Conservation (phyloP, 1,140 invertebrate genomes). For the Drosophila subpulchrella region DNA sequence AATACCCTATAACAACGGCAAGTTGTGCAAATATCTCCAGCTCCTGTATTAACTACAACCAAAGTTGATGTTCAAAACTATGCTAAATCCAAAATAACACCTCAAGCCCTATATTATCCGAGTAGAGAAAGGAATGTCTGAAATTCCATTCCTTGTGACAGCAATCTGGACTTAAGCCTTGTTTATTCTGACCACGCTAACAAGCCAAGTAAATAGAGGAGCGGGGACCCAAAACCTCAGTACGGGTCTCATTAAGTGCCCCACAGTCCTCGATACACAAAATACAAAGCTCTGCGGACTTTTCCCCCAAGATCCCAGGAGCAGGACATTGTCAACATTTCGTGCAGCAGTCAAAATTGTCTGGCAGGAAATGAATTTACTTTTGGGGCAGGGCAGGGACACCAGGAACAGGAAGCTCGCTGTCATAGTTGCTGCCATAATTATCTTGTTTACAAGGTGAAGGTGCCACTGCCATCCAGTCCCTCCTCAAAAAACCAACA, state of each 20-base stretch:
- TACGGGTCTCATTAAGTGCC: slow-evolving; percentile 59
- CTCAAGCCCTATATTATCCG: background rate
- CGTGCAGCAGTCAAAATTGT: slow-evolving; percentile 69
- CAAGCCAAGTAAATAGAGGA: slow-evolving; percentile 67
- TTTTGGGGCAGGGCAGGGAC: slow-evolving; percentile 28
- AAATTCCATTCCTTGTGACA: slow-evolving; percentile 27
- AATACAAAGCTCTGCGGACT: slow-evolving; percentile 33
- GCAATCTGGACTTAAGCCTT: slow-evolving; percentile 19
- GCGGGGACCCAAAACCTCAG: slow-evolving; percentile 29
- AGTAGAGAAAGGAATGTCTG: slow-evolving; percentile 9
- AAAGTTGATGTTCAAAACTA: background rate
- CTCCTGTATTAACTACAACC: background rate
- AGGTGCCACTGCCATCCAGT: slow-evolving; percentile 44
- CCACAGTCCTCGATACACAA: slow-evolving; percentile 41
- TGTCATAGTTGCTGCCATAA: slow-evolving; percentile 82
- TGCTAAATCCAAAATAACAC: slow-evolving; percentile 10
- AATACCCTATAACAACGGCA: background rate
- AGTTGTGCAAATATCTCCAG: background rate
- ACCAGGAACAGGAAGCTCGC: slow-evolving; percentile 74
- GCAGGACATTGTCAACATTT: slow-evolving; percentile 71
- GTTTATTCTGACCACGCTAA: slow-evolving; percentile 47
- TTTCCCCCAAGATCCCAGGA: slow-evolving; percentile 14
- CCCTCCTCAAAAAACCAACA: slow-evolving; percentile 28
- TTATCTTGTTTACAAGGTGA: slow-evolving; percentile 83
- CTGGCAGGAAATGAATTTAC: slow-evolving; percentile 80